Conservation (phyloP, 2,797 vertebrate genomes). For the Crotalus adamanteus region DNA sequence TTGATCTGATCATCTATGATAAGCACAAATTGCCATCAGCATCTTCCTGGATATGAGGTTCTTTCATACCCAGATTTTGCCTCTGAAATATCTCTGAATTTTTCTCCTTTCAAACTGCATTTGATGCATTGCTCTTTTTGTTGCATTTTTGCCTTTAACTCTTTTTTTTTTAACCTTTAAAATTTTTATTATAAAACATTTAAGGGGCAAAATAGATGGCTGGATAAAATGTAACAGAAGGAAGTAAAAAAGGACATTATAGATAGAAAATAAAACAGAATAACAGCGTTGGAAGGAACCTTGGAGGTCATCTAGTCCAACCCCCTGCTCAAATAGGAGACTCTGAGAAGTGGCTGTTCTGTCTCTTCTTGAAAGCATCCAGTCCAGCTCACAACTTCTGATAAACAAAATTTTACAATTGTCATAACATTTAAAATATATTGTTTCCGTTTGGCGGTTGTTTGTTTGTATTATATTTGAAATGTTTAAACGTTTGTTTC, state of each 20-base stretch:
- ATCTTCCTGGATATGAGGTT: neutral
- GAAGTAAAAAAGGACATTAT: neutral
- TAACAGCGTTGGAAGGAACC: neutral
- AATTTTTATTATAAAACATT: neutral
- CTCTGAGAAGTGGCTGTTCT: neutral
- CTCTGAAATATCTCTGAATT: neutral
- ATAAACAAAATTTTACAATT: neutral
- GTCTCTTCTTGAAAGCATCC: neutral
- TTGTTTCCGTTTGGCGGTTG: neutral
- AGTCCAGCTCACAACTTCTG: neutral
- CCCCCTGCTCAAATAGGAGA: neutral
- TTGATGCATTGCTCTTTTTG: neutral
- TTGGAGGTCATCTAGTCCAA: neutral
- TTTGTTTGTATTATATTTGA: neutral
- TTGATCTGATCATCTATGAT: neutral
- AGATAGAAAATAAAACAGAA: neutral
- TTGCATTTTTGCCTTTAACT: neutral
- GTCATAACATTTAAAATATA: neutral
- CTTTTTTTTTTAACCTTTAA: neutral
- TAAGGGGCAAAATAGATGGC: neutral
- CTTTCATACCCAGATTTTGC: neutral
- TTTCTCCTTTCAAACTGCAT: neutral
- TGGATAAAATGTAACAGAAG: neutral
- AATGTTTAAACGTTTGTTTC: neutral
- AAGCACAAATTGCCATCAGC: neutral